phyloP scores from a whole-genome alignment of 2,888 invertebrate genomes.

The Orthosia gothica region DNA sequence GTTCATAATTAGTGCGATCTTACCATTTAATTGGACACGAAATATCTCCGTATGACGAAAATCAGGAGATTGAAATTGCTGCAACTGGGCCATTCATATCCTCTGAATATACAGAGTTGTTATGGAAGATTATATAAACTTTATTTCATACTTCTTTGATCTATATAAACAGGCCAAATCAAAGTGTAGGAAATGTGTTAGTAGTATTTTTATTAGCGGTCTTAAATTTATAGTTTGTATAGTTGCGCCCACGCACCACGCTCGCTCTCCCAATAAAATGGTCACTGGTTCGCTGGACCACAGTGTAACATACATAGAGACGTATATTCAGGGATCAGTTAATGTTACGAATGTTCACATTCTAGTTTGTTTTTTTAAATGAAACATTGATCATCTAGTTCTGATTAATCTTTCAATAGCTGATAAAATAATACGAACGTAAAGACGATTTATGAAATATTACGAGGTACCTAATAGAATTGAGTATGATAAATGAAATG shows the following conservation, averaged over 20 bases:
- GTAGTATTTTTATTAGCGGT: constrained; percentile 89
- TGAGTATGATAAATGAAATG: constrained; percentile 51
- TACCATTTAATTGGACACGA: constrained; percentile 68
- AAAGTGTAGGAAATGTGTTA: constrained; percentile 90
- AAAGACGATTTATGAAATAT: constrained; percentile 21
- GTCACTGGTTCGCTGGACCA: constrained; percentile 76
- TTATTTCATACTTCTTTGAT: constrained; percentile 88
- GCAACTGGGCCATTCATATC: constrained; percentile 76
- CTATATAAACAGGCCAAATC: constrained; percentile 89
- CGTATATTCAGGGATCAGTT: constrained; percentile 63
- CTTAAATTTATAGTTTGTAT: constrained; percentile 88
- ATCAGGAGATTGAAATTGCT: constrained; percentile 67
- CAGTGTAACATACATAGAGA: constrained; percentile 80
- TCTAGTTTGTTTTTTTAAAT: constrained; percentile 61
- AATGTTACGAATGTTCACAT: constrained; percentile 52
- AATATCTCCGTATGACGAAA: constrained; percentile 65
- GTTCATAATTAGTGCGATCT: constrained; percentile 66
- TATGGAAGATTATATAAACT: constrained; percentile 86
- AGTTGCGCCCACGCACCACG: constrained; percentile 89
- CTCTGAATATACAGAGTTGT: constrained; percentile 78
- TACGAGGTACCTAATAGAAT: constrained; percentile 33
- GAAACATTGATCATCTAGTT: constrained; percentile 64
- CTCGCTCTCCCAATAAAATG: constrained; percentile 83
- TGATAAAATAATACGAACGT: constrained; percentile 55
- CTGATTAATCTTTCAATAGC: constrained; percentile 59